Conservation (phyloP, 1,140 invertebrate genomes). For the Stenopsyche tienmushanensis region DNA sequence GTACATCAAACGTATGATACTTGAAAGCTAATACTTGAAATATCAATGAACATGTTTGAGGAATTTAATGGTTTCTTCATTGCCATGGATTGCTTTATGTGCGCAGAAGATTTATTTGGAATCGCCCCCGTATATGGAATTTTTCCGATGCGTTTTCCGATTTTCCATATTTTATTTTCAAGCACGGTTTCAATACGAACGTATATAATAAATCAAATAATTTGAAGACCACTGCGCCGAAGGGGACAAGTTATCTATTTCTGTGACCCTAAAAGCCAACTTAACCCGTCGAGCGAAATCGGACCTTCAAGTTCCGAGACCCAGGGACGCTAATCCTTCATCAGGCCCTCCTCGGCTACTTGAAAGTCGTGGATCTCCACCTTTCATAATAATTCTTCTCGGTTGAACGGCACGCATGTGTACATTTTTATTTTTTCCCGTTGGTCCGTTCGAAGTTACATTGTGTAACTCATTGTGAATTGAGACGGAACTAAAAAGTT, state of each 20-base stretch:
- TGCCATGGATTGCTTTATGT: not conserved
- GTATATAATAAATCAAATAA: no score
- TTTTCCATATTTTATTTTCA: not conserved
- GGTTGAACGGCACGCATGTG: constrained; percentile 32
- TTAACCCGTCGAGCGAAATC: no score
- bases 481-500: constrained; percentile 37
- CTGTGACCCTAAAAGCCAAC: no score
- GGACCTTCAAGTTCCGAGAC: no score
- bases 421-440: constrained; percentile 29
- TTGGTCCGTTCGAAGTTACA: constrained; percentile 34
- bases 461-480: constrained; percentile 38
- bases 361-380: constrained; percentile 25
- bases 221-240: no score
- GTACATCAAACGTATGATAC: no score
- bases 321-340: no score
- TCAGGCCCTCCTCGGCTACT: no score
- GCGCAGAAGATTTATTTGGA: no score
- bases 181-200: not conserved
- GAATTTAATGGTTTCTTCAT: not conserved
- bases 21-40: not conserved
- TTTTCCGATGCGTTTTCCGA: not conserved
- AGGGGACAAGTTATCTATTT: no score
- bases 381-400: constrained; percentile 40
- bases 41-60: not conserved
- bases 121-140: no score